Evolutionary conservation across 2,113 vertebrate genomes (phyloP).

Genomic region (Hippolais icterina): DNA sequence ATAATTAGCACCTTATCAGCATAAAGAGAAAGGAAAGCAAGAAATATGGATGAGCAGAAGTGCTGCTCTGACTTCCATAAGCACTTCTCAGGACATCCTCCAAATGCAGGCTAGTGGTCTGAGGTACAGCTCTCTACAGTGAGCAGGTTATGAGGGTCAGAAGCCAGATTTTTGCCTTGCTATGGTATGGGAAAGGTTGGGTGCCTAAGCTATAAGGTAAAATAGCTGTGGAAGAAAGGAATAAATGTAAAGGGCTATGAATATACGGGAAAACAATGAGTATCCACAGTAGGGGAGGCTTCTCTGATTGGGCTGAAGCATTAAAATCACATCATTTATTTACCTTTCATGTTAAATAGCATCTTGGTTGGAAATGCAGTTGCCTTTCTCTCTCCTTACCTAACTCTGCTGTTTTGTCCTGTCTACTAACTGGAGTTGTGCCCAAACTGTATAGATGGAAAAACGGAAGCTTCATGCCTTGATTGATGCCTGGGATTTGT

Average conservation of each 20-base stretch:
- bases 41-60: neutral
- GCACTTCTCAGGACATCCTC: neutral
- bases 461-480: neutral
- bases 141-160: neutral
- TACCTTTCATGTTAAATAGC: neutral
- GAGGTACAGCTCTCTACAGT: neutral
- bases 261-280: neutral
- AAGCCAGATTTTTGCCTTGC: neutral
- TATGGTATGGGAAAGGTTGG: neutral
- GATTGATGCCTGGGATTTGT: neutral
- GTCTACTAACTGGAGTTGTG: neutral
- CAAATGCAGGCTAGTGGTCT: neutral
- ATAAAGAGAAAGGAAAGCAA: neutral
- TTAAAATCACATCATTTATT: neutral
- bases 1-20: neutral
- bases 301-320: neutral
- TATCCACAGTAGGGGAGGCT: neutral
- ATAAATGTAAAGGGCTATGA: neutral
- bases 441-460: neutral
- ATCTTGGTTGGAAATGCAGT: neutral
- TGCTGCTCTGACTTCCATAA: neutral
- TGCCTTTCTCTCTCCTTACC: neutral
- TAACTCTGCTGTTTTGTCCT: neutral
- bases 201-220: neutral
- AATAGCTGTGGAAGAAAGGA: neutral